These are phyloP conservation scores for Lophius americanus DNA, from an alignment of 2,797 vertebrate genomes.

Conservation along the genomic window DNA sequence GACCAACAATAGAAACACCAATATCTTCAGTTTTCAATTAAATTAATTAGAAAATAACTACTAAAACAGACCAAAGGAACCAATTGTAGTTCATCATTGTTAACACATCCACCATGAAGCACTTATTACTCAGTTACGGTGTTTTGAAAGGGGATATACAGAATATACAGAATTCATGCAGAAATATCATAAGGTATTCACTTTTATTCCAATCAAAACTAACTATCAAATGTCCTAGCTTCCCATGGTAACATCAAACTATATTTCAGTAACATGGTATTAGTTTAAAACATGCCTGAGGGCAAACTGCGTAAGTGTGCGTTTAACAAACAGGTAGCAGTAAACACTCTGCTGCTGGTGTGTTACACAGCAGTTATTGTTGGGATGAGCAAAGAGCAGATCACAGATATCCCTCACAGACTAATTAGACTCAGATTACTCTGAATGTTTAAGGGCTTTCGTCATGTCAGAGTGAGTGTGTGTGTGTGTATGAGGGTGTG, in stretches of 20 bases:
- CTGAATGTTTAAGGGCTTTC: constrained; percentile 32
- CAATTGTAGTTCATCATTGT: too few species aligned
- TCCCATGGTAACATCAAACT: neutral
- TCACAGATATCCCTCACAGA: constrained; percentile 36
- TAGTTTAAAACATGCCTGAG: neutral
- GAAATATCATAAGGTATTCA: too few species aligned
- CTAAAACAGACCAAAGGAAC: too few species aligned
- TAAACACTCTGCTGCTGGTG: constrained; percentile 28
- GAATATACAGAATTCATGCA: neutral
- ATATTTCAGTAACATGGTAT: neutral
- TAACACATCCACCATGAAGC: too few species aligned
- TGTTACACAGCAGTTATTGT: constrained; percentile 41
- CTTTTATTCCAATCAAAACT: too few species aligned
- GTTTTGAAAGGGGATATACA: neutral
- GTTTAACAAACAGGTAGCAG: constrained; percentile 25
- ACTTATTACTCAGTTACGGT: neutral
- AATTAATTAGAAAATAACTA: too few species aligned
- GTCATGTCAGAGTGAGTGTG: constrained; percentile 18
- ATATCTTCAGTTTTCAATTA: too few species aligned
- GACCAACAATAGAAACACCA: too few species aligned
- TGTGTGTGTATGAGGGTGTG: constrained; percentile 19
- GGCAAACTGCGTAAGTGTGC: neutral
- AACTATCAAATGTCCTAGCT: neutral
- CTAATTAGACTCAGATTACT: constrained; percentile 64
- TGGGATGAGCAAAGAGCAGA: constrained; percentile 51